Percentiles rank a stretch among this genome's conserved stretches.
Conservation (phyloP, 1,140 invertebrate genomes). For the Nasonia vitripennis region DNA sequence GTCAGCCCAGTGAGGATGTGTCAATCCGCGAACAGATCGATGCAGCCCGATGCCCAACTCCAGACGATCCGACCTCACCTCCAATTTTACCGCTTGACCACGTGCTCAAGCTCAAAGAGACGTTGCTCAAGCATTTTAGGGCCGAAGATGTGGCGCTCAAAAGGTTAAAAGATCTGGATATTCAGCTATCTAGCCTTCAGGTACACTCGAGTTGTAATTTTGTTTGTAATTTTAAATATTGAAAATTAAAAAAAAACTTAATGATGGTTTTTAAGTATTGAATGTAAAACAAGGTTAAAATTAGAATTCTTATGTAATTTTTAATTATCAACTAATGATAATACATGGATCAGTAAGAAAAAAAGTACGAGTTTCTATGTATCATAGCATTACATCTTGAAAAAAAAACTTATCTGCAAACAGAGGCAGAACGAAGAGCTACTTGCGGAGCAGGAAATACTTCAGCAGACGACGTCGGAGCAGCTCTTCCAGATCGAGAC, state of each 20-base stretch:
- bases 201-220: slow-evolving; percentile 20
- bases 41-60: slow-evolving; percentile 67
- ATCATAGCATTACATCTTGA: not conserved
- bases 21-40: slow-evolving; percentile 81
- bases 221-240: not conserved
- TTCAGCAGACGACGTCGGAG: slow-evolving; percentile 87
- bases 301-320: not conserved
- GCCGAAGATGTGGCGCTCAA: slow-evolving; percentile 85
- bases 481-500: slow-evolving; percentile 87
- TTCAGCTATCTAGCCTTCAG: slow-evolving; percentile 76
- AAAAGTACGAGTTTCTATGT: too few relatives aligned
- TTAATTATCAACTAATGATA: slow-evolving; percentile 1
- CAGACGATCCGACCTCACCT: slow-evolving; percentile 69
- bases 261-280: too few relatives aligned
- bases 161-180: slow-evolving; percentile 83
- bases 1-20: slow-evolving; percentile 86
- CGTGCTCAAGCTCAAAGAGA: slow-evolving; percentile 80
- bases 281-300: too few relatives aligned
- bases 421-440: slow-evolving; percentile 77
- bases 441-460: slow-evolving; percentile 84
- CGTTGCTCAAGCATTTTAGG: slow-evolving; percentile 79
- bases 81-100: slow-evolving; percentile 76
- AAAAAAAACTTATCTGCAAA: slow-evolving; percentile 41
- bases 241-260: too few relatives aligned
- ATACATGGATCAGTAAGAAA: too few relatives aligned